These are phyloP conservation scores for Eupithecia centaureata DNA, from an alignment of 2,888 invertebrate species.

Conservation along the genomic window DNA sequence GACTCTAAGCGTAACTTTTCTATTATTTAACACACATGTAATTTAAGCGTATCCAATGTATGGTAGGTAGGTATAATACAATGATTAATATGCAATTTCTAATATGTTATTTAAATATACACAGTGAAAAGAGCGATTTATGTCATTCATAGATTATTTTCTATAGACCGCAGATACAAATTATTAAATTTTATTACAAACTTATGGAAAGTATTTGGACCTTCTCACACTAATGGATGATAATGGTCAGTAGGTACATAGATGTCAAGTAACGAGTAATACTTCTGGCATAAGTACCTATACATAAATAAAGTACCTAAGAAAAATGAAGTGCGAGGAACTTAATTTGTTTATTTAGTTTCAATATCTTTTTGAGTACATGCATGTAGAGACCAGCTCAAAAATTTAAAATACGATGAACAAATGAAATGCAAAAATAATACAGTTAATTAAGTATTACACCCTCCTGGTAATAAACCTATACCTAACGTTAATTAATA, in stretches of 20 bases:
- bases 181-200: conserved; percentile 39
- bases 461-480: conserved; percentile 47
- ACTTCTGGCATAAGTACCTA: conserved; percentile 37
- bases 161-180: conserved; percentile 61
- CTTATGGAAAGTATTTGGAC: conserved; percentile 52
- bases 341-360: conserved; percentile 59
- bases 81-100: conserved; percentile 54
- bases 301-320: conserved; percentile 37
- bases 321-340: conserved; percentile 62
- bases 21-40: conserved; percentile 79
- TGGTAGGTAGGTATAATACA: conserved; percentile 57
- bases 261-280: conserved; percentile 32
- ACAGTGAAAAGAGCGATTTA: conserved; percentile 40
- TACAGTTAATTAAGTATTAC: conserved; percentile 66
- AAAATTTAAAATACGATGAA: conserved; percentile 63
- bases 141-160: conserved; percentile 44
- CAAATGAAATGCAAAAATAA: conserved; percentile 76
- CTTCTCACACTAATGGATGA: conserved; percentile 56
- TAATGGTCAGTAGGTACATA: conserved; percentile 37
- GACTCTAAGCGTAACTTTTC: conserved; percentile 80
- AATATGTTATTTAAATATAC: conserved; percentile 52
- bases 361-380: conserved; percentile 79
- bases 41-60: conserved; percentile 74
- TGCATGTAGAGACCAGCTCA: conserved; percentile 80
- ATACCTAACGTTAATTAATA: conserved; percentile 22